A percentile compares a stretch with the other conserved stretches of the same genome.
phyloP scores from a whole-genome alignment of 1,140 invertebrate genomes.

The Drosophila subpulchrella region DNA sequence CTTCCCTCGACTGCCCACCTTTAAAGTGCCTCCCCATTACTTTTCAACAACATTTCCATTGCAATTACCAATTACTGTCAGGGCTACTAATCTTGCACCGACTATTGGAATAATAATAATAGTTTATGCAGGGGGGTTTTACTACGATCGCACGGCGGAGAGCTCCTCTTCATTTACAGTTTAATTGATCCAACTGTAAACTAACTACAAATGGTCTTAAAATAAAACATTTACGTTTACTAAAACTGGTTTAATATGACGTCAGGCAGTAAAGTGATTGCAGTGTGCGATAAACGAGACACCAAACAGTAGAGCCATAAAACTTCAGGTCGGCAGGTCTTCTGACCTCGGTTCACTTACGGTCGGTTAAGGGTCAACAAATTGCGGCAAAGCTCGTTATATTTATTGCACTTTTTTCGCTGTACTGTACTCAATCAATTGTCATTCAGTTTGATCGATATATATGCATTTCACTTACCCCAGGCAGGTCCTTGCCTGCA shows the following conservation, averaged over 20 bases:
- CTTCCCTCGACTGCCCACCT: slow-evolving; percentile 13
- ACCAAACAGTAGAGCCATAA: slow-evolving; percentile 22
- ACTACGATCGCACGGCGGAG: slow-evolving; percentile 7
- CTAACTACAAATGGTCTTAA: slow-evolving; percentile 30
- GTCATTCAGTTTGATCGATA: slow-evolving; percentile 38
- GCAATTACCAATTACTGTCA: slow-evolving; percentile 36
- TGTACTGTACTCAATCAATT: slow-evolving; percentile 41
- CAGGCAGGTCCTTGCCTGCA: slow-evolving; percentile 24
- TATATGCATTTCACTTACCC: slow-evolving; percentile 34
- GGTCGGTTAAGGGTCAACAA: slow-evolving; percentile 9
- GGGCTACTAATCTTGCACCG: background rate
- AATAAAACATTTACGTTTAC: slow-evolving; percentile 21
- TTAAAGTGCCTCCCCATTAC: slow-evolving; percentile 26
- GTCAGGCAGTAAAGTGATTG: slow-evolving; percentile 18
- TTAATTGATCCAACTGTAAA: slow-evolving; percentile 38
- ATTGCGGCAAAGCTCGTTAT: slow-evolving; percentile 20
- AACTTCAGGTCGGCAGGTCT: slow-evolving; percentile 31
- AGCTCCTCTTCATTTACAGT: slow-evolving; percentile 2
- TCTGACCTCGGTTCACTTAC: slow-evolving; percentile 18
- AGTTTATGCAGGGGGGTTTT: background rate
- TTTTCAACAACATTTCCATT: slow-evolving; percentile 11
- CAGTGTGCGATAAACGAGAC: slow-evolving; percentile 5
- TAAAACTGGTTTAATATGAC: slow-evolving; percentile 31
- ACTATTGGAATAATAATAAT: background rate
- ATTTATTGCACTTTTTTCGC: slow-evolving; percentile 30